These are phyloP conservation scores for Lepidotrigona ventralis DNA, from an alignment of 1,140 invertebrate genomes.

Conservation along the genomic window DNA sequence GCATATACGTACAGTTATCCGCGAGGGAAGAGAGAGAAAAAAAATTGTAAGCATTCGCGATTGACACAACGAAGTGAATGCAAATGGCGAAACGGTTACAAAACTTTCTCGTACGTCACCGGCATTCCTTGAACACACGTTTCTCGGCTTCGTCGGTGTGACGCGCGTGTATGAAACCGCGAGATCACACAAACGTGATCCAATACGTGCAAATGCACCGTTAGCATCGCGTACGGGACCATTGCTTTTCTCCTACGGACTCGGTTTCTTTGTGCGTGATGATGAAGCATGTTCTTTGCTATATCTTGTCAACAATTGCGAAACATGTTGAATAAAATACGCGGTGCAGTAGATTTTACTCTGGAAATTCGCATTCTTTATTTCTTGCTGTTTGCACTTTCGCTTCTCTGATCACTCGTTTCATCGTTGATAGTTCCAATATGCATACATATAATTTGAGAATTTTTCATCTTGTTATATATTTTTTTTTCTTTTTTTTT, in stretches of 20 bases:
- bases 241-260: neutral
- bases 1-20: neutral
- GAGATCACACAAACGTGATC: neutral
- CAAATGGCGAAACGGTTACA: conserved; percentile 31
- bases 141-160: neutral
- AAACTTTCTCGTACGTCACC: conserved; percentile 44
- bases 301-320: neutral
- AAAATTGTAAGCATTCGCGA: conserved; percentile 28
- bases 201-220: neutral
- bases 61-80: conserved; percentile 43
- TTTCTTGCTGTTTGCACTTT: too few relatives aligned
- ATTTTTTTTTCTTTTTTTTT: too few relatives aligned
- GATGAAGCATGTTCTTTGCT: neutral
- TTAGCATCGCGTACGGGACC: neutral
- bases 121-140: conserved; percentile 30
- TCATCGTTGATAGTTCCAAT: too few relatives aligned
- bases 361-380: too few relatives aligned
- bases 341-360: too few relatives aligned
- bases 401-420: too few relatives aligned
- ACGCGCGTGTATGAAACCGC: neutral
- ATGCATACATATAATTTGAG: too few relatives aligned
- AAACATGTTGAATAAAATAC: neutral
- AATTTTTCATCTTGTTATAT: too few relatives aligned
- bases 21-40: neutral
- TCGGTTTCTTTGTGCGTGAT: neutral